These are phyloP conservation scores for Amitus sp. DNA, from an alignment of 2,888 invertebrate species.

Conservation along the genomic window DNA sequence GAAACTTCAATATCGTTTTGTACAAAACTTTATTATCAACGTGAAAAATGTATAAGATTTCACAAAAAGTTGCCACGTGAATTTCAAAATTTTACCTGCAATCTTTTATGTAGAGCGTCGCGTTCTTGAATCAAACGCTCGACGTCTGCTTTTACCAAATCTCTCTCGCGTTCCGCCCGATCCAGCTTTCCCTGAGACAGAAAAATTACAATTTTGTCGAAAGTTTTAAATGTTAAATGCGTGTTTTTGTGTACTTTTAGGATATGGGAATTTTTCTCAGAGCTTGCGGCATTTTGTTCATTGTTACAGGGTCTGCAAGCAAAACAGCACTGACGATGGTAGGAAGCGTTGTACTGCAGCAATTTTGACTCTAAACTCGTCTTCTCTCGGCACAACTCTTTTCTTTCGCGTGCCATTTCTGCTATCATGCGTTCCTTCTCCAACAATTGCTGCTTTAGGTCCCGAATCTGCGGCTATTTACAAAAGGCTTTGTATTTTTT, in stretches of 20 bases:
- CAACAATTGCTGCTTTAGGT: slow-evolving; percentile 58
- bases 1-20: too few relatives aligned
- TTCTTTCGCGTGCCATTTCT: slow-evolving; percentile 64
- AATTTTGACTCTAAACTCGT: slow-evolving; percentile 63
- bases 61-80: background rate
- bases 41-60: too few relatives aligned
- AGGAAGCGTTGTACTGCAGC: slow-evolving; percentile 51
- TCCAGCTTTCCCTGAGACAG: slow-evolving; percentile 62
- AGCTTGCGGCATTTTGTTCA: slow-evolving; percentile 13
- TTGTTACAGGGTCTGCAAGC: slow-evolving; percentile 46
- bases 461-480: slow-evolving; percentile 47
- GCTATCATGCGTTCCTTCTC: slow-evolving; percentile 64
- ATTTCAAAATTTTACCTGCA: slow-evolving; percentile 68
- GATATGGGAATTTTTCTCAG: slow-evolving; percentile 37
- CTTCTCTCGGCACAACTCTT: slow-evolving; percentile 64
- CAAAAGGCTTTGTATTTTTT: slow-evolving; percentile 43
- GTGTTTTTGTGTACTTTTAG: slow-evolving; percentile 36
- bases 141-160: slow-evolving; percentile 69
- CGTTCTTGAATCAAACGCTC: slow-evolving; percentile 72
- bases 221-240: too few relatives aligned
- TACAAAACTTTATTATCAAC: too few relatives aligned
- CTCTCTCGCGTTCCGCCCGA: slow-evolving; percentile 68
- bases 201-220: too few relatives aligned
- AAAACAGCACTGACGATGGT: slow-evolving; percentile 42
- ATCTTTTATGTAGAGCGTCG: slow-evolving; percentile 69